Conservation (phyloP, 2,888 invertebrate genomes). For the Machimus atricapillus region DNA sequence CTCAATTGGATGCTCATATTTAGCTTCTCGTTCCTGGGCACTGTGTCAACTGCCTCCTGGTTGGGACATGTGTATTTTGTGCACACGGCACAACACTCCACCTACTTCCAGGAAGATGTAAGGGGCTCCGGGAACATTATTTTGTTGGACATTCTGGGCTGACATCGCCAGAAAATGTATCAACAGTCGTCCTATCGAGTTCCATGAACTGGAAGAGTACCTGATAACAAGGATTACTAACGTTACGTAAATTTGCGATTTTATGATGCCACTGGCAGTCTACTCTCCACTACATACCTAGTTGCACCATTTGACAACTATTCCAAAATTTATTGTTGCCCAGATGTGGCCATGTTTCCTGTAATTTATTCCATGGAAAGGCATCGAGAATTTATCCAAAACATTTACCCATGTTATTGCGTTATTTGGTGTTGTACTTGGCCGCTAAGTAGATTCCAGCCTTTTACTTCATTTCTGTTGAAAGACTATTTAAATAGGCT, state of each 20-base stretch:
- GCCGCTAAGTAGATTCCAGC: neutral
- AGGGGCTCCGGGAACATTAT: neutral
- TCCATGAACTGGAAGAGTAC: constrained; percentile 20
- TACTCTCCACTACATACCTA: neutral
- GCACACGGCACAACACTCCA: neutral
- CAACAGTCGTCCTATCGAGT: constrained; percentile 24
- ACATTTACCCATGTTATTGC: neutral
- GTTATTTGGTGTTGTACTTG: neutral
- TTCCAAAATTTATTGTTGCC: neutral
- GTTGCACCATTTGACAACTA: neutral
- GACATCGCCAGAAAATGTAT: constrained; percentile 29
- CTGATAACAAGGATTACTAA: constrained; percentile 30
- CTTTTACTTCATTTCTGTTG: neutral
- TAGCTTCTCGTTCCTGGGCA: neutral
- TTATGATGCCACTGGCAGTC: neutral
- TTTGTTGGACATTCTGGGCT: constrained; percentile 19
- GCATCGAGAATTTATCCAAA: neutral
- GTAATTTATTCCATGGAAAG: neutral
- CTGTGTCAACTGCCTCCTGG: constrained; percentile 13
- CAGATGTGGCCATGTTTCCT: neutral
- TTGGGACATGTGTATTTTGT: neutral
- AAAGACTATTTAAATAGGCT: neutral
- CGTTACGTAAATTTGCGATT: constrained; percentile 33
- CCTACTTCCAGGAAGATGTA: neutral
- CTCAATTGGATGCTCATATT: constrained; percentile 25